Conservation (phyloP, 2,113 vertebrate species). For the Pituophis catenifer region DNA sequence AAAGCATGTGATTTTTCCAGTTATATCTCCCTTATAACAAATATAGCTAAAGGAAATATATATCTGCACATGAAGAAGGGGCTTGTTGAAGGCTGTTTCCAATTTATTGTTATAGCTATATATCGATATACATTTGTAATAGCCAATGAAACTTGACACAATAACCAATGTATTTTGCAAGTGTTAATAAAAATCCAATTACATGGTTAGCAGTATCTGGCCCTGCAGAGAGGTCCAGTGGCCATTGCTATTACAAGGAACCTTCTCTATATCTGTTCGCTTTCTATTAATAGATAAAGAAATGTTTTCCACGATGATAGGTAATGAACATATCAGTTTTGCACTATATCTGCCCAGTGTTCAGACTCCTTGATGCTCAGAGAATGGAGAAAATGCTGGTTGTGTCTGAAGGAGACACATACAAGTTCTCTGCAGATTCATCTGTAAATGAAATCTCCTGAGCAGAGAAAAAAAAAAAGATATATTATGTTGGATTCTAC, state of each 20-base stretch:
- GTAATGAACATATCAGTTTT: neutral
- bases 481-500: neutral
- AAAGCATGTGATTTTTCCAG: neutral
- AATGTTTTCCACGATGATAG: neutral
- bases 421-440: neutral
- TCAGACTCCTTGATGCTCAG: neutral
- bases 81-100: neutral
- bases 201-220: neutral
- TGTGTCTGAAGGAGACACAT: neutral
- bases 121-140: neutral
- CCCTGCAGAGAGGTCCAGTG: neutral
- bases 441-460: neutral
- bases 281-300: neutral
- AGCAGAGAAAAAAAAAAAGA: neutral
- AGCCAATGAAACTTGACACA: neutral
- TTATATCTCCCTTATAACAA: neutral
- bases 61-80: neutral
- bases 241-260: neutral
- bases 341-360: neutral
- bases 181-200: neutral
- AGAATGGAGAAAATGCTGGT: neutral
- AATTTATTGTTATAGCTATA: neutral
- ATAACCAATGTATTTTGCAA: neutral
- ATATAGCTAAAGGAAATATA: neutral
- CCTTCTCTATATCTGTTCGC: neutral